Base-by-base conservation (phyloP, 1,140 invertebrate genomes). In the Drosophila sulfurigaster region DNA sequence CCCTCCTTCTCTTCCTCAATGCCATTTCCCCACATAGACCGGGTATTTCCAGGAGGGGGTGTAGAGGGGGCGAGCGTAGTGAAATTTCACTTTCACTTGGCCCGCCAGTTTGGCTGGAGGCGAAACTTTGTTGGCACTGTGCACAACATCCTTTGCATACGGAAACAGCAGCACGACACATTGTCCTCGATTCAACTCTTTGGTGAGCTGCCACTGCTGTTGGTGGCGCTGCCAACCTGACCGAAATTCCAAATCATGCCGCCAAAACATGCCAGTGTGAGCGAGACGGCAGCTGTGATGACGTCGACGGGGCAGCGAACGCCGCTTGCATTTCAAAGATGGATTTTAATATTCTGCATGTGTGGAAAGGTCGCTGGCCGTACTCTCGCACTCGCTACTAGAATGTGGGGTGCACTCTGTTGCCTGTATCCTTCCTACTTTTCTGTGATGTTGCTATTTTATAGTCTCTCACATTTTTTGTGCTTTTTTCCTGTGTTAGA, bases 331-430 rank as follows among this genome's bases (percentile, higher is more conserved):
- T 89, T 85, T 54, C 85, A 89, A 87, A 89, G 85, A 89, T 89
- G 85, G 85, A 89, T 89, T 89, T 89, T 90, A 89, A 89, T 89
- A 89, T 89, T 89, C 85, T 89, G 85, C 85, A 89, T 89, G 85
- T 89, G 85, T 89, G 85, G 86, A 89, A 85, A 89, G 85, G 85
- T 89, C 85, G 85, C 85, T 81, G 85, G 62, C 85, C 85, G 73
- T 63, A 78, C 79, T 70, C 30, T 41, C 38, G 38, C 11, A 41
- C 1, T 41, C 38, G 7, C 8, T 41, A 10, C 38, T 5, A 5
- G n/a, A 5, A 59, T 60, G n/a, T 38, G 7, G 63, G 64, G n/a
- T 51, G 6, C 1, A 11, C 35, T 20, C 28, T 45, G 25, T 41
- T 58, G 56, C 25, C 20, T 71, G 48, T 71, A 80, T 83, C 68